phyloP scores from a whole-genome alignment of 1,140 invertebrate species.

The Scaptomyza pallida region DNA sequence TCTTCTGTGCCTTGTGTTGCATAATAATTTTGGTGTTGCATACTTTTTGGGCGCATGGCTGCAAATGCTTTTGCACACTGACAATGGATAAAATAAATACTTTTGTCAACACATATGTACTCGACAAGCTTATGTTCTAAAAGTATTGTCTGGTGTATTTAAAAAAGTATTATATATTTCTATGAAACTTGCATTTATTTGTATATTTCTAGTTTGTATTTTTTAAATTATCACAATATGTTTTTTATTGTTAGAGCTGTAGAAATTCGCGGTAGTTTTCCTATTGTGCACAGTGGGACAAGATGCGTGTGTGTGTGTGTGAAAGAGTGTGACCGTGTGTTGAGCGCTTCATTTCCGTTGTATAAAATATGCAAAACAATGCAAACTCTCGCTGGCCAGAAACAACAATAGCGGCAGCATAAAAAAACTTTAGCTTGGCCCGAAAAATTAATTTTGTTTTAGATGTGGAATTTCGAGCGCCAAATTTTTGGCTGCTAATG shows the following conservation, averaged over 20 bases:
- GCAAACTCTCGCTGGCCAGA: constrained; percentile 64
- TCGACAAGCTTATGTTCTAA: no score
- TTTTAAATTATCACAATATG: no score
- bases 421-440: constrained; percentile 56
- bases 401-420: constrained; percentile 34
- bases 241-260: no score
- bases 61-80: neutral
- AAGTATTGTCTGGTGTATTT: no score
- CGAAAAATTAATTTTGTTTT: constrained; percentile 76
- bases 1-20: constrained; percentile 72
- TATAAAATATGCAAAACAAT: constrained; percentile 82
- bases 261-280: neutral
- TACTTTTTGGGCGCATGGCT: constrained; percentile 28
- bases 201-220: no score
- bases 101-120: neutral
- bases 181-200: no score
- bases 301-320: constrained; percentile 33
- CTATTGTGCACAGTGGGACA: constrained; percentile 22
- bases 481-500: constrained; percentile 68
- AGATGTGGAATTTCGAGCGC: constrained; percentile 46
- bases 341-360: constrained; percentile 66
- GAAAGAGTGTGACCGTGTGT: constrained; percentile 27
- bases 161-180: no score
- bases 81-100: neutral
- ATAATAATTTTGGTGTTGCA: constrained; percentile 76